Base-by-base conservation (phyloP, 92 coral and sea anemone species). In the Isaurus tuberculatus region DNA sequence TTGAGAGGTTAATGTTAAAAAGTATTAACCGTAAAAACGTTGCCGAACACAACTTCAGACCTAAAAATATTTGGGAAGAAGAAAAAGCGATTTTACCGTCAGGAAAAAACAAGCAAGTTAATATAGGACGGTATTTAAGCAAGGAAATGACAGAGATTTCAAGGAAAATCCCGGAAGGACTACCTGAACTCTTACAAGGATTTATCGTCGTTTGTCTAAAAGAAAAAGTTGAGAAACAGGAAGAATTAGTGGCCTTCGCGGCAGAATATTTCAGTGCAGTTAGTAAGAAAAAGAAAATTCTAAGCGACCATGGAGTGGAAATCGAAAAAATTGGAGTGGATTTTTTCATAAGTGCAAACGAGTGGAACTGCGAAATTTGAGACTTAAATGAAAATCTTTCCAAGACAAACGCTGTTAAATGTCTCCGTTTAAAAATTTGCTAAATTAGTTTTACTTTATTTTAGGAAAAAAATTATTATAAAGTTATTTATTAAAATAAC, bases 171-270 rank as follows among this genome's bases (percentile, higher is more conserved):
- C 99, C 99, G 0, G 75, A 81, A 2, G 99, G 99, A 1, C 96
- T 97, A 1, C 92, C 90, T 5, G 98, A 97, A 48, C 72, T 97
- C 74, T 94, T 97, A 5, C 98, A 97, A 72, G 99, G 92, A 13
- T 97, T 97, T 68, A 95, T 97, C 0, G 85, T 97, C 2, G 90
- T 78, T 37, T 94, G 92, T 26, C 65, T 97, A 36, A 84, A 92
- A 15, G 98, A 94, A 63, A 34, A 55, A 23, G 69, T 82, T 5
- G 87, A 87, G 83, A 86, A 92, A 61, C 98, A 95, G 0, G 94
- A 97, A 13, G 88, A 97, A 53, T 23, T 94, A 64, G 77, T 88
- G 67, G 90, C 79, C 19, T 97, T 92, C 46, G 99, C 98, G 0
- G 89, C 94, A 0, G 80, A 91, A 63, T 94, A 93, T 72, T 97